A percentile compares a stretch with the other conserved stretches of the same genome.
Evolutionary conservation across 2,797 vertebrate genomes (phyloP).

Genomic region (Aplochiton taeniatus): DNA sequence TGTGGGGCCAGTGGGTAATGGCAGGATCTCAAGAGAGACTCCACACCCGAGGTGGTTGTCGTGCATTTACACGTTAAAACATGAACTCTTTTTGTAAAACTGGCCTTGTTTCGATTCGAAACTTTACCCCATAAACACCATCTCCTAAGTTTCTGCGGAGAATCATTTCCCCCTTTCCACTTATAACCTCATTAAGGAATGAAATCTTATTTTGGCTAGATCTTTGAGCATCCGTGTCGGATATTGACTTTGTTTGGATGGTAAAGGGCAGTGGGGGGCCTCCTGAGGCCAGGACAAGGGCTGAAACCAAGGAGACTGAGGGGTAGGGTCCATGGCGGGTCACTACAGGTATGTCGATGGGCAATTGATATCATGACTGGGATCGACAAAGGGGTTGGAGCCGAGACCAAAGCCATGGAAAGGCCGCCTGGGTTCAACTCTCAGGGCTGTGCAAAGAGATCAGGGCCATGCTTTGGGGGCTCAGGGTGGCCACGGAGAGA

Average conservation of each 20-base stretch:
- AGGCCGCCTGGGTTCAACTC: neutral
- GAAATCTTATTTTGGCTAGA: slow-evolving; percentile 49
- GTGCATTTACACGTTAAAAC: too few species aligned
- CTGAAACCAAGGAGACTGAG: neutral
- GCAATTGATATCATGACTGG: neutral
- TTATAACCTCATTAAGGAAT: slow-evolving; percentile 42
- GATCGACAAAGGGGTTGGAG: neutral
- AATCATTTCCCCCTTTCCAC: slow-evolving; percentile 12
- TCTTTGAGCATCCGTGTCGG: slow-evolving; percentile 50
- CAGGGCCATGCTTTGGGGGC: neutral
- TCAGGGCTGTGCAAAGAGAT: neutral
- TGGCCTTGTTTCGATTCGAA: too few species aligned
- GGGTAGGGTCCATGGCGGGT: neutral
- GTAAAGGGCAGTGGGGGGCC: slow-evolving; percentile 9
- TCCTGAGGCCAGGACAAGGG: neutral
- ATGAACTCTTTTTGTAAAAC: too few species aligned
- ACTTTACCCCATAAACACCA: too few species aligned
- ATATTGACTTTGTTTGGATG: slow-evolving; percentile 43
- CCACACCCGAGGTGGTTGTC: neutral
- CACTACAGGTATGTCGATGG: neutral
- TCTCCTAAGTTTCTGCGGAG: neutral
- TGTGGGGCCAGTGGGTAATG: slow-evolving; percentile 2
- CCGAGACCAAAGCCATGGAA: neutral
- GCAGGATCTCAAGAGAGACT: slow-evolving; percentile 11
- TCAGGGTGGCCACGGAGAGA: neutral